phyloP scores from a whole-genome alignment of 2,113 vertebrate genomes.

The Lampris megalopsis region DNA sequence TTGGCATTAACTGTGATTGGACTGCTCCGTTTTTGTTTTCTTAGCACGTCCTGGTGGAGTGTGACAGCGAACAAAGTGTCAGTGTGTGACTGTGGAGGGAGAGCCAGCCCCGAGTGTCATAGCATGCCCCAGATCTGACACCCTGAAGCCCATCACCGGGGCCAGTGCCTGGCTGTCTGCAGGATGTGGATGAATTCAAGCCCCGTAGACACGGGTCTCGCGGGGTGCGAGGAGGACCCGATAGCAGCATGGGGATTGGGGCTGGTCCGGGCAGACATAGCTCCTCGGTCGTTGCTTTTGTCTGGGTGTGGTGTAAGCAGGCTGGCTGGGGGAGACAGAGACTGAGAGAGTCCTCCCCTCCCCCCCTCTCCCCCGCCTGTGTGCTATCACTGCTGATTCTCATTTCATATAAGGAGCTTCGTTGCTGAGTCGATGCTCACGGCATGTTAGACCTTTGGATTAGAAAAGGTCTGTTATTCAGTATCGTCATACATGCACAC shows the following conservation, averaged over 20 bases:
- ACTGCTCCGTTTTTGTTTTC: conserved; percentile 76
- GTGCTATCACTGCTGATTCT: not conserved
- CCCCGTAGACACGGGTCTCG: conserved; percentile 9
- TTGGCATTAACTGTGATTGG: conserved; percentile 45
- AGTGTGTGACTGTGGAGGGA: conserved; percentile 73
- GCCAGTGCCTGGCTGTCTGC: conserved; percentile 43
- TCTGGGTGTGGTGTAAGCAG: not conserved
- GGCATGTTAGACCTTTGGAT: too few species aligned
- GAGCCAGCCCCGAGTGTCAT: conserved; percentile 65
- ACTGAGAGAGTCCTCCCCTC: too few species aligned
- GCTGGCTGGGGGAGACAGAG: not conserved
- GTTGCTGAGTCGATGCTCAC: too few species aligned
- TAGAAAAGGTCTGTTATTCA: too few species aligned
- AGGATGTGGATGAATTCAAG: conserved; percentile 29
- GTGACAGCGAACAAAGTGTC: conserved; percentile 82
- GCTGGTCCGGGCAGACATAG: conserved; percentile 15
- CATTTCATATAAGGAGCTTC: not conserved
- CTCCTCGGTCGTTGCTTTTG: conserved; percentile 17
- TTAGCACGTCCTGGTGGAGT: conserved; percentile 73
- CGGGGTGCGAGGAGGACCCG: conserved; percentile 24
- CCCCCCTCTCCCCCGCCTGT: too few species aligned
- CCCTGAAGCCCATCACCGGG: conserved; percentile 35
- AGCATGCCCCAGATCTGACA: conserved; percentile 69
- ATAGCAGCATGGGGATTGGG: conserved; percentile 14
- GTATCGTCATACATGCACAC: too few species aligned